Conservation (phyloP, 1,140 invertebrate genomes). For the Ooceraea biroi region DNA sequence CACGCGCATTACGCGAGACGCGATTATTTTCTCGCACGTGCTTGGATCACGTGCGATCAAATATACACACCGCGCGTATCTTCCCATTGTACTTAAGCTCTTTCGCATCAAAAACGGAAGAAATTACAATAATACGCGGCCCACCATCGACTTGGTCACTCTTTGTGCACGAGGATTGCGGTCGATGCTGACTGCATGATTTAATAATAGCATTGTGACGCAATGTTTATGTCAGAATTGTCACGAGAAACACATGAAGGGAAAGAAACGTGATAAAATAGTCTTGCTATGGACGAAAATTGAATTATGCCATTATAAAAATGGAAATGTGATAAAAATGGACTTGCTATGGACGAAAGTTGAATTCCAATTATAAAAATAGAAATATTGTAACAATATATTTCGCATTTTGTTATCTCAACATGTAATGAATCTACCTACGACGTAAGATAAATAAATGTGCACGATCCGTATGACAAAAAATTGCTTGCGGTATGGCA, state of each 20-base stretch:
- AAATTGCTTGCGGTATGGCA: constrained; percentile 23
- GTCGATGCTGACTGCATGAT: not conserved
- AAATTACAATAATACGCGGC: not conserved
- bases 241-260: not conserved
- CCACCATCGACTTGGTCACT: not conserved
- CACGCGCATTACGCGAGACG: constrained; percentile 16
- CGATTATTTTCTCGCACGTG: not conserved
- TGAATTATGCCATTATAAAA: too few relatives aligned
- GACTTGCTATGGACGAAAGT: too few relatives aligned
- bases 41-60: constrained; percentile 15
- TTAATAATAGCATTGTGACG: constrained; percentile 49
- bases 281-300: too few relatives aligned
- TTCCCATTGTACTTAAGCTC: not conserved
- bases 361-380: too few relatives aligned
- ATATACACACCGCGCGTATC: not conserved
- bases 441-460: constrained; percentile 22
- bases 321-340: not conserved
- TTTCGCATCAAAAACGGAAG: not conserved
- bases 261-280: not conserved
- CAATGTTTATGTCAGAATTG: not conserved
- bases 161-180: not conserved
- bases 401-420: too few relatives aligned
- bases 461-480: constrained; percentile 35
- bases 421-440: too few relatives aligned
- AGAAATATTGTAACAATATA: too few relatives aligned